Percentiles rank a stretch among this genome's conserved stretches.
These are phyloP conservation scores for Alectura lathami DNA, from an alignment of 2,113 vertebrate species.

Conservation along the genomic window DNA sequence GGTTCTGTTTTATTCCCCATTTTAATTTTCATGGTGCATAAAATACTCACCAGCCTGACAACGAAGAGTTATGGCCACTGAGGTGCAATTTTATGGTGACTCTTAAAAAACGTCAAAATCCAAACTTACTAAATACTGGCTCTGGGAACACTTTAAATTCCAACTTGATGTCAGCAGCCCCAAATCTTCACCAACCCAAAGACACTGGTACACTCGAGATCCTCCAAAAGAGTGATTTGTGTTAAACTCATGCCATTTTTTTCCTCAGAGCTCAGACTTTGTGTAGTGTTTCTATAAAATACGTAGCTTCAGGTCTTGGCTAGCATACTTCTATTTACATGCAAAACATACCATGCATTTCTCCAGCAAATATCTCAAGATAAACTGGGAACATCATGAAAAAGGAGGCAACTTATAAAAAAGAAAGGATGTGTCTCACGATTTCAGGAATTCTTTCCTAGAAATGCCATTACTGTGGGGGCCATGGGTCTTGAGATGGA, in stretches of 20 bases:
- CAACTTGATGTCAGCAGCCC: constrained; percentile 3
- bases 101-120: constrained; percentile 64
- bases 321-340: background rate
- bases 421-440: background rate
- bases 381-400: background rate
- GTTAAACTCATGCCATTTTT: background rate
- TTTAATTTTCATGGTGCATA: constrained; percentile 71
- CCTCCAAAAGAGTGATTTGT: background rate
- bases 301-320: background rate
- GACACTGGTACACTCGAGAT: background rate
- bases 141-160: constrained; percentile 51
- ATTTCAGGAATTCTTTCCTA: background rate
- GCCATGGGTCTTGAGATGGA: rapidly evolving
- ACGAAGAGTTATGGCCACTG: constrained; percentile 46
- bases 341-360: background rate
- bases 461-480: background rate
- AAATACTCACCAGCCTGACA: constrained; percentile 64
- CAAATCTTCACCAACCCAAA: constrained; percentile 52
- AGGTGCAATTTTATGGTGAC: constrained; percentile 57
- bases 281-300: background rate
- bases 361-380: background rate
- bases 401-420: background rate
- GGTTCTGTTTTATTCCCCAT: constrained; percentile 55
- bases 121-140: constrained; percentile 49
- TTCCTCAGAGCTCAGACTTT: background rate